Evolutionary conservation across 2,113 vertebrate genomes (phyloP), one percentile per base, ranked within the genome.

Genomic region (Cairina moschata): DNA sequence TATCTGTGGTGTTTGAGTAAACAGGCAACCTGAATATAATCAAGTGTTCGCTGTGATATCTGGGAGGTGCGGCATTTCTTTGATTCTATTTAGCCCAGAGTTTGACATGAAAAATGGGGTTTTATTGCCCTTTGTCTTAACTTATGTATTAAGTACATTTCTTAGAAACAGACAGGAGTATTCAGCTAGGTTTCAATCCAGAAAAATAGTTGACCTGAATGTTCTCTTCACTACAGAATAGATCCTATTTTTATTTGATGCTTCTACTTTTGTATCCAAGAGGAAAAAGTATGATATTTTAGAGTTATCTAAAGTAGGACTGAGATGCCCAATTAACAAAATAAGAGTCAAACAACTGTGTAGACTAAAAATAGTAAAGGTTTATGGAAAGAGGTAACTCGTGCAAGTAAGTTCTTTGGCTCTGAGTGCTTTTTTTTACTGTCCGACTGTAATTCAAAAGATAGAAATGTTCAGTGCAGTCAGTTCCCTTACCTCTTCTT

Each of bases 401-500:
- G 32, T 31, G 22, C 81, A 83, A 90, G 81, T 72, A 40, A 72
- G 38, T 81, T 82, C 72, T 83, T 92, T 48, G 50, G 23, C 56
- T 86, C 38, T 0, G 0, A 36, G 23, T 62, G 38, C 1, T 48
- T 78, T 76, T 83, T 87, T 78, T 17, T 18, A 79, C 42, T 86
- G 38, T 23, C 29, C 36, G 56, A 60, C 75, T 90, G 86, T 88
- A 94, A 93, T 96, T 90, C 88, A 88, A 73, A 79, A 34, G 40
- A 46, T 82, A 90, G 69, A 95, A 66, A 79, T 92, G 74, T 96
- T 92, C 69, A 84, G 80, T 0, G 0, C 90, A 73, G 65, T 75
- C 85, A 78, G 76, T 92, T 96, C 17, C 55, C 60, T 95, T 73
- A 76, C 83, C 38, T 93, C 66, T 89, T 95, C 81, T 92, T 96